Conservation (phyloP, 2,797 vertebrate genomes). For the Centroberyx gerrardi region DNA sequence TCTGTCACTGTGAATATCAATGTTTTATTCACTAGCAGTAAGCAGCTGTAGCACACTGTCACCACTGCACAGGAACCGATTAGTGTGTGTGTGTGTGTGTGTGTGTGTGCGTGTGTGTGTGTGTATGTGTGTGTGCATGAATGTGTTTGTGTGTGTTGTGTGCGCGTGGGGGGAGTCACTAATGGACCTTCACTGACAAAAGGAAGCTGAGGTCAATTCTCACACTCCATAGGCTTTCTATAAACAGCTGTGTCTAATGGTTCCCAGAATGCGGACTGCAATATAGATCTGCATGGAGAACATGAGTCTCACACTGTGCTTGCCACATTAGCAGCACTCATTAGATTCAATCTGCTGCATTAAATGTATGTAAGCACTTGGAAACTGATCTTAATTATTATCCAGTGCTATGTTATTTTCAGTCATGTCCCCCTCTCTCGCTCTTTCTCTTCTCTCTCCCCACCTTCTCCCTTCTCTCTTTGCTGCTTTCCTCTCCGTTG, state of each 20-base stretch:
- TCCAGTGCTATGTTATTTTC: neutral
- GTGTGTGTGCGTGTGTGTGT: no score
- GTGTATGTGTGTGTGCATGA: no score
- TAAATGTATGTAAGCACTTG: neutral
- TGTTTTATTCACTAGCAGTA: neutral
- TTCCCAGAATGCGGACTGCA: neutral
- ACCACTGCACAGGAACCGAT: no score
- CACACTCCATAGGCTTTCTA: neutral
- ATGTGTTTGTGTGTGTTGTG: no score
- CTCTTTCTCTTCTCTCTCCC: neutral
- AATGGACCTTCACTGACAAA: no score
- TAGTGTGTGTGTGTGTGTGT: no score
- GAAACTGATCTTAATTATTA: neutral
- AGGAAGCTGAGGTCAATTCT: slow-evolving; percentile 1
- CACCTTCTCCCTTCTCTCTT: neutral
- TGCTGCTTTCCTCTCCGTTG: slow-evolving; percentile 24
- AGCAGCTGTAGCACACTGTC: no score
- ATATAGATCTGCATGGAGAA: no score
- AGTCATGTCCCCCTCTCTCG: neutral
- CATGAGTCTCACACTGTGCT: no score
- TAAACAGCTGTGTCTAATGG: neutral
- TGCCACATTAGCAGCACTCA: no score
- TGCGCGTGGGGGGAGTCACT: no score
- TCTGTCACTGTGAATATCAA: neutral
- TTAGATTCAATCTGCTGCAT: neutral